Evolutionary conservation across 2,797 vertebrate species (phyloP).

Genomic region (Lutjanus argentimaculatus): DNA sequence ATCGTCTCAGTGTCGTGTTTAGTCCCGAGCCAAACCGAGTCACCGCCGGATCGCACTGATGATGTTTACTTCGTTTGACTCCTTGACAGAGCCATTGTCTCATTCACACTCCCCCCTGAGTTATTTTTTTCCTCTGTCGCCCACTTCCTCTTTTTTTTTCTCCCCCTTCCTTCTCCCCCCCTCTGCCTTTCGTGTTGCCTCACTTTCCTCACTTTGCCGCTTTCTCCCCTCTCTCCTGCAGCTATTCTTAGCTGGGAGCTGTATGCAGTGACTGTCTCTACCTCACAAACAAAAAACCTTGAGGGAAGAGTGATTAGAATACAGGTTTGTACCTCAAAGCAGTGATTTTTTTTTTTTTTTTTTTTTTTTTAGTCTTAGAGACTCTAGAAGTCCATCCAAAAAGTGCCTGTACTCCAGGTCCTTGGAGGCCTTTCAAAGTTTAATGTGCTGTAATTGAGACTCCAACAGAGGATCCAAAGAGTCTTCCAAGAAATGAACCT

Average conservation of each 20-base stretch:
- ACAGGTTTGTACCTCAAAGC: constrained; percentile 75
- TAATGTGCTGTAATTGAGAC: constrained; percentile 67
- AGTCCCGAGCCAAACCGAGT: constrained; percentile 59
- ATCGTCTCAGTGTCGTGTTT: constrained; percentile 58
- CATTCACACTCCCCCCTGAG: constrained; percentile 57
- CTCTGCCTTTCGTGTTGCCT: constrained; percentile 56
- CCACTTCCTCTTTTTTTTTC: constrained; percentile 41
- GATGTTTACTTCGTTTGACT: constrained; percentile 75
- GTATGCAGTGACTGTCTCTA: constrained; percentile 72
- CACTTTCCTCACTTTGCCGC: constrained; percentile 55
- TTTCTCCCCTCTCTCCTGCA: constrained; percentile 67
- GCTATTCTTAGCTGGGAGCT: constrained; percentile 81
- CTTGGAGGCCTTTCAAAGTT: constrained; percentile 71
- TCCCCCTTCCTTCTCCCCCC: background rate
- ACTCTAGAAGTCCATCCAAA: constrained; percentile 72
- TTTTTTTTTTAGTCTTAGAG: constrained; percentile 31
- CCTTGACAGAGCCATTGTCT: constrained; percentile 70
- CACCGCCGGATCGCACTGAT: constrained; percentile 45
- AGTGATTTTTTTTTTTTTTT: constrained; percentile 46
- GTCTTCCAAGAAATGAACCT: constrained; percentile 59
- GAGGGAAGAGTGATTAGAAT: constrained; percentile 65
- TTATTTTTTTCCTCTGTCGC: constrained; percentile 42
- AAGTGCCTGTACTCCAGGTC: constrained; percentile 48
- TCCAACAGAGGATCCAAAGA: constrained; percentile 50
- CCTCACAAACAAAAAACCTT: constrained; percentile 76